These are phyloP conservation scores for Sebastes melanostomus DNA, from an alignment of 2,797 vertebrate genomes.

Conservation along the genomic window DNA sequence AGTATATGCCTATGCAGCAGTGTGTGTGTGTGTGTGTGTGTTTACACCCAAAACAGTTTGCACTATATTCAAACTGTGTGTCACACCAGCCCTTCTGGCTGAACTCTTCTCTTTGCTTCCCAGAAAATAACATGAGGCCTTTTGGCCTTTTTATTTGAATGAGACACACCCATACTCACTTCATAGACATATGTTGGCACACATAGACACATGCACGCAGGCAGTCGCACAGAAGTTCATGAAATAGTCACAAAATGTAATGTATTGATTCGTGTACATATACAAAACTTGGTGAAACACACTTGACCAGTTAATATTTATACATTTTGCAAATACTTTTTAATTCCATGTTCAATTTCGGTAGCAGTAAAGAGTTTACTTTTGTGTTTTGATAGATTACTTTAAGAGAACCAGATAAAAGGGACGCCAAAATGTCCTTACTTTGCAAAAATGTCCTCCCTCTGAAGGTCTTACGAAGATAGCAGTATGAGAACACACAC, in stretches of 20 bases:
- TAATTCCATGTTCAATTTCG: not conserved
- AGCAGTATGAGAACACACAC: not conserved
- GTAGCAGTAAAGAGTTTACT: not conserved
- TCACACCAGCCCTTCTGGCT: not conserved
- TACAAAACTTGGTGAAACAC: no score
- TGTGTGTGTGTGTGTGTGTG: conserved; percentile 16
- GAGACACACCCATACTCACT: not conserved
- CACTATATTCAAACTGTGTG: conserved; percentile 1
- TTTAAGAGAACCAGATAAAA: not conserved
- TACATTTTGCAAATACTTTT: not conserved
- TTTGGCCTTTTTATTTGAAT: not conserved
- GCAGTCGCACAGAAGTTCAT: no score
- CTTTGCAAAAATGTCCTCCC: not conserved
- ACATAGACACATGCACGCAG: not conserved
- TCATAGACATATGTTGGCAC: not conserved
- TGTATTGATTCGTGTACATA: not conserved
- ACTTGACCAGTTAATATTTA: not conserved
- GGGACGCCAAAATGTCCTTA: not conserved
- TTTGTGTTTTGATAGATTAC: not conserved
- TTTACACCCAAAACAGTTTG: conserved; percentile 33
- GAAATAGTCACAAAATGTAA: not conserved
- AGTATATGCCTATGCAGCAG: not conserved
- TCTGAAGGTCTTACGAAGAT: not conserved
- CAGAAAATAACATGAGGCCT: not conserved
- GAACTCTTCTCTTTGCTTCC: not conserved